A percentile compares a stretch with the other conserved stretches of the same genome.
phyloP scores from a whole-genome alignment of 2,797 vertebrate genomes.

The Novumbra hubbsi region DNA sequence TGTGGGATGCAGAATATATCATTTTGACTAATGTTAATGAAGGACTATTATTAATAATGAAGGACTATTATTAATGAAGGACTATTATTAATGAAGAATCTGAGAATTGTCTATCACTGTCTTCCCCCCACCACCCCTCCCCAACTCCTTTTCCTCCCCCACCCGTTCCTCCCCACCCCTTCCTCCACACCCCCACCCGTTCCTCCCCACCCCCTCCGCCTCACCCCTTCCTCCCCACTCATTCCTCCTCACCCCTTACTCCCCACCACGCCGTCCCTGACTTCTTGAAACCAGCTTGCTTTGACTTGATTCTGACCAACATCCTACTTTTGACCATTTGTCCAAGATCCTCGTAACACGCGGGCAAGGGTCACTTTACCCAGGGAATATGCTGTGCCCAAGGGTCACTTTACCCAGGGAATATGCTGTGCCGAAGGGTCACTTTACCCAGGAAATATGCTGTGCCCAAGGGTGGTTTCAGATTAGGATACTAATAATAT shows the following conservation, averaged over 20 bases:
- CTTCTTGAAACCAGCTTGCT: conserved; percentile 64
- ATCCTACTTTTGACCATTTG: conserved; percentile 67
- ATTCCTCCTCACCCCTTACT: too few species aligned
- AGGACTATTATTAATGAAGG: conserved; percentile 21
- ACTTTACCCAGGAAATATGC: conserved; percentile 58
- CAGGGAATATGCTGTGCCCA: conserved; percentile 64
- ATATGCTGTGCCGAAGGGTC: conserved; percentile 54
- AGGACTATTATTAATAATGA: conserved; percentile 44
- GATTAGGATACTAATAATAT: conserved; percentile 77
- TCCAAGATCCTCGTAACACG: conserved; percentile 67
- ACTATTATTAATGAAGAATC: conserved; percentile 53
- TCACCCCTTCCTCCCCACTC: too few species aligned
- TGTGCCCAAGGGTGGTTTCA: conserved; percentile 66
- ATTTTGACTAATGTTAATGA: conserved; percentile 35
- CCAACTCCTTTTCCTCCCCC: too few species aligned
- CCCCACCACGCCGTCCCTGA: conserved; percentile 50
- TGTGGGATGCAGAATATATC: neutral
- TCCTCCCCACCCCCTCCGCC: too few species aligned
- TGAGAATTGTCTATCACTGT: conserved; percentile 77
- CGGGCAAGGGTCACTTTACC: conserved; percentile 48
- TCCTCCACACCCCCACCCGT: too few species aligned
- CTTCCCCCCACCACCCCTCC: conserved; percentile 41
- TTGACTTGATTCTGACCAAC: conserved; percentile 65
- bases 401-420: too few species aligned
- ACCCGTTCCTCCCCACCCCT: too few species aligned